A percentile compares a stretch with the other conserved stretches of the same genome.
Conservation (phyloP, 1,140 invertebrate genomes). For the Platorchestia sp. region DNA sequence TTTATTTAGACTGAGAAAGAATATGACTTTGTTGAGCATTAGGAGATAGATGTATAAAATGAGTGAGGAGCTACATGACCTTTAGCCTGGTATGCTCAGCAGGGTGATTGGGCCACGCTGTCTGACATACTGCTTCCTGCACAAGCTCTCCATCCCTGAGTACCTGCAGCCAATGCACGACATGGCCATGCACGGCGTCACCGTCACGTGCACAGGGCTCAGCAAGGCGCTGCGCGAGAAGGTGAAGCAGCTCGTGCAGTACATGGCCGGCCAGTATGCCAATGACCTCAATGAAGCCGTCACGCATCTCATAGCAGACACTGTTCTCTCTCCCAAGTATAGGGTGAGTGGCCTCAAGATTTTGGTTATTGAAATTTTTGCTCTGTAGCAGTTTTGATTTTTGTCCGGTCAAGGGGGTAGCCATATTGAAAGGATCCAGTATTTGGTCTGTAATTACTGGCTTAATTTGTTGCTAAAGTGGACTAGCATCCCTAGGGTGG, state of each 20-base stretch:
- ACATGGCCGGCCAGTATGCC: slow-evolving; percentile 86
- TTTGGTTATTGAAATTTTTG: background rate
- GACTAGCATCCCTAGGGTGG: no score
- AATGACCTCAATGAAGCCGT: slow-evolving; percentile 79
- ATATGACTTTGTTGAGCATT: no score
- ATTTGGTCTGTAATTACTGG: no score
- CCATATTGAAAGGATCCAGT: no score
- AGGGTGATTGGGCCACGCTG: slow-evolving; percentile 85
- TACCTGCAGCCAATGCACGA: slow-evolving; percentile 83
- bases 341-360: slow-evolving; percentile 54
- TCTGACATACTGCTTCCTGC: slow-evolving; percentile 80
- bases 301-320: slow-evolving; percentile 86
- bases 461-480: no score
- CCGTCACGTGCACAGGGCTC: slow-evolving; percentile 82
- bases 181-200: slow-evolving; percentile 83
- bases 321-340: slow-evolving; percentile 67
- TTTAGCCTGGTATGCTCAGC: slow-evolving; percentile 69
- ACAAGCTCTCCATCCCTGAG: slow-evolving; percentile 81
- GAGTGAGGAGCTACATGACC: no score
- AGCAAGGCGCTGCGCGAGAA: slow-evolving; percentile 70
- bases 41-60: no score
- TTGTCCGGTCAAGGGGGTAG: no score
- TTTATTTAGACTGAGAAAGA: no score
- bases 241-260: slow-evolving; percentile 79
- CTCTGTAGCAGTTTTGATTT: slow-evolving; percentile 15